Evolutionary conservation across 2,113 vertebrate species (phyloP).

Genomic region (Cyprichromis sp.): DNA sequence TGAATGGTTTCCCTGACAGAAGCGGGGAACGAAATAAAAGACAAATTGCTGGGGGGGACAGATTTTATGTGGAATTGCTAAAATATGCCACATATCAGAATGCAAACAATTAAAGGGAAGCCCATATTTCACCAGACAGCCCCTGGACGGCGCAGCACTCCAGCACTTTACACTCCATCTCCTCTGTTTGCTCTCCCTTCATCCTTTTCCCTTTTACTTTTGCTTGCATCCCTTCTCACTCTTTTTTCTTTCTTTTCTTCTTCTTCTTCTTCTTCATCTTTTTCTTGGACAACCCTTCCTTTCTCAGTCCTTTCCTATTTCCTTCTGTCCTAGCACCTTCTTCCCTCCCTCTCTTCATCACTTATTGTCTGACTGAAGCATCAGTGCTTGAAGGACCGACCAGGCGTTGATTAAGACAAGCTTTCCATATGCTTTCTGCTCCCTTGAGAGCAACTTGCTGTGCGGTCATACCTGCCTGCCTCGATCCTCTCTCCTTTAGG

Average conservation of each 20-base stretch:
- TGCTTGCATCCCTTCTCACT: rapidly evolving
- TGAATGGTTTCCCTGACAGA: conserved; percentile 23
- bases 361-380: conserved; percentile 7
- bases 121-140: conserved; percentile 11
- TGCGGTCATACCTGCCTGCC: conserved; percentile 6
- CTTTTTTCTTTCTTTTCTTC: neutral
- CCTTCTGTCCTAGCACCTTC: neutral
- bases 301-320: neutral
- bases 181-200: neutral
- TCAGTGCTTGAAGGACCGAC: neutral
- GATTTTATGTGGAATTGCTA: conserved; percentile 13
- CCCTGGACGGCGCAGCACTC: neutral
- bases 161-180: neutral
- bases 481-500: neutral
- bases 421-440: neutral
- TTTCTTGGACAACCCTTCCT: neutral
- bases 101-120: conserved; percentile 34
- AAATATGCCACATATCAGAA: conserved; percentile 39
- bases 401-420: conserved; percentile 40
- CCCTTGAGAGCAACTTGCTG: conserved; percentile 29
- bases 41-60: conserved; percentile 17
- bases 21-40: neutral
- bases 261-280: too few species aligned
- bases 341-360: neutral
- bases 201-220: neutral